Evolutionary conservation across 2,888 invertebrate genomes (phyloP), one percentile per base, ranked within the genome.

Genomic region (Morinoia aosen): DNA sequence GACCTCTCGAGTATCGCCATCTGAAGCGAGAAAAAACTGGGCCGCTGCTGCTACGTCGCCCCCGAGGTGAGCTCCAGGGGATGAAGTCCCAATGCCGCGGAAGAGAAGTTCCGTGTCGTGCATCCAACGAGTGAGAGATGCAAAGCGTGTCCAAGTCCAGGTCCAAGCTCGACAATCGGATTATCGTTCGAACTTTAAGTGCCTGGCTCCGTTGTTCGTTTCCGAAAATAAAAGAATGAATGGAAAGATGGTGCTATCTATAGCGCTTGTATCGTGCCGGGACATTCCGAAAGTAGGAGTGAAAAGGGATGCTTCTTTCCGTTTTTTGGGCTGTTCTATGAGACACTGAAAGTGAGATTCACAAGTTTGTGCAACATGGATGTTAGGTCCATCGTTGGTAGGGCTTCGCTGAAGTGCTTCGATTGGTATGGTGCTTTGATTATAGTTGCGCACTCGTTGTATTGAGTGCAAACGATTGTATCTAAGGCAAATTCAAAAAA

Each of bases 41-140:
- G 8, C 19, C 25, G 76, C 8, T 33, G 64, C 25, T 12, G 76
- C 19, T 10, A 76, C 25, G 33, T 33, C 25, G 25, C 16, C 61
- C 8, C 8, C 25, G 76, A 10, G 25, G 19, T 19, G 76, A 16
- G 61, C 76, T 33, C 33, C 76, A 76, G 76, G 76, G 48, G 76
- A 76, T 76, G 76, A 33, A 76, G 76, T 33, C 76, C 25, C 76
- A 33, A 76, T 76, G 76, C 76, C 61, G 7, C 33, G 76, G 76
- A 76, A 76, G 76, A 33, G 76, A 76, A 76, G 76, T 76, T 76
- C 33, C 76, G 25, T 76, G 76, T 76, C 8, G 76, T 33, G 19
- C 76, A 76, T 76, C 76, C 76, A 76, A 76, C 76, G 76, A 76
- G 76, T 76, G 76, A 76, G 76, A 76, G 76, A 76, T 76, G 76